Base-by-base conservation (phyloP, 2,888 invertebrate genomes). In the Microdon myrmicae region DNA sequence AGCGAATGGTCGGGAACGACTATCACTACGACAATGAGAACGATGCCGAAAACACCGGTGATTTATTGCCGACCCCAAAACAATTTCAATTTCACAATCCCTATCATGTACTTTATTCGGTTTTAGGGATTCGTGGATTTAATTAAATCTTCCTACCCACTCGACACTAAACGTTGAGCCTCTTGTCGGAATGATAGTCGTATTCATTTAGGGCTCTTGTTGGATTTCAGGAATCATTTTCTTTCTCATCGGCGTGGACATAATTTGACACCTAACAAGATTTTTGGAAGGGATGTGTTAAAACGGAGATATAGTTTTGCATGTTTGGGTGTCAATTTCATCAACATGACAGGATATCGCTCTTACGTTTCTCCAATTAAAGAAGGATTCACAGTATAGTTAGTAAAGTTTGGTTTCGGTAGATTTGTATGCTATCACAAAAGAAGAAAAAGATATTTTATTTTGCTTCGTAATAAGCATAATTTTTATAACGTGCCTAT, bases 41-140 rank as follows among this genome's bases (percentile, higher is more conserved):
- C 44, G 43, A 44, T 31, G 43, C 12, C 22, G 10, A 54, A 35
- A 47, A 56, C 61, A 56, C 45, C 45, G 56, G 49, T 64, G 61
- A 64, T 64, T 64, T 64, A 64, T 64, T 56, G 32, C 45, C 61
- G 49, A 56, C 39, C 61, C 61, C 61, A 64, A 64, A 64, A 64
- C 61, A 64, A 64, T 64, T 64, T 64, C 61, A 64, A 64, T 64
- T 64, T 64, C 49, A 22, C 41, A 64, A 56, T 56, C 61, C 61
- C 56, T 64, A 56, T 56, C 56, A 55, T 64, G 51, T 56, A 25
- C 45, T 35, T n/a, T 49, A 28, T 51, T 41, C 14, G 51, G 28
- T 44, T 39, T 22, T 9, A 38, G 41, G 26, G 32, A 54, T 25
- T 56, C 49, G 45, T 44, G 44, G 56, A 64, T 64, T 64, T 64